Conservation (phyloP, 2,888 invertebrate species). For the Caenorhabditis virilis region DNA sequence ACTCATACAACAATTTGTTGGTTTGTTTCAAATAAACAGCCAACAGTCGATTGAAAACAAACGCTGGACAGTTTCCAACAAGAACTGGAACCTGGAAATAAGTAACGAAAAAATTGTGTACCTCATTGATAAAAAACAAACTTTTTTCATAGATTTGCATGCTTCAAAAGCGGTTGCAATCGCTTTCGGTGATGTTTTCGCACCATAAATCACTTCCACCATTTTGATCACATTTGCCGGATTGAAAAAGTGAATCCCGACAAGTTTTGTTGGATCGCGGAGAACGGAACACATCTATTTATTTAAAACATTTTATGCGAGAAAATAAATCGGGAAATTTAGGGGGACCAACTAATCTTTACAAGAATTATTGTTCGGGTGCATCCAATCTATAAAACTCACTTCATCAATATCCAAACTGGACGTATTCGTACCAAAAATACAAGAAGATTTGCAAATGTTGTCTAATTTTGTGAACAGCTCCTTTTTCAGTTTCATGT, state of each 20-base stretch:
- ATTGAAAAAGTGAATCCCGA: conserved; percentile 71
- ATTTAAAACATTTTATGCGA: neutral
- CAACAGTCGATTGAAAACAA: conserved; percentile 57
- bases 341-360: too few species aligned
- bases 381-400: neutral
- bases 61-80: conserved; percentile 57
- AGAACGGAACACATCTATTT: conserved; percentile 68
- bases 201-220: conserved; percentile 68
- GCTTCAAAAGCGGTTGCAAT: conserved; percentile 70
- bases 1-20: conserved; percentile 39
- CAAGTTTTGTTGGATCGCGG: conserved; percentile 66
- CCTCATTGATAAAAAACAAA: too few species aligned
- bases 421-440: conserved; percentile 70
- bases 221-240: conserved; percentile 69
- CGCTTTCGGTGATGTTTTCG: conserved; percentile 68
- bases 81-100: conserved; percentile 47
- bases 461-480: conserved; percentile 69
- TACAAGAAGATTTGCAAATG: conserved; percentile 67
- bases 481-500: conserved; percentile 69
- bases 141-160: conserved; percentile 69
- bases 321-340: neutral
- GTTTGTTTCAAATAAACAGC: conserved; percentile 41
- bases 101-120: too few species aligned
- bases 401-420: conserved; percentile 69
- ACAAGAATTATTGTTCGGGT: too few species aligned